Evolutionary conservation across 2,888 invertebrate genomes (phyloP), one percentile per base, ranked within the genome.

Genomic region (Diarsia brunnea): DNA sequence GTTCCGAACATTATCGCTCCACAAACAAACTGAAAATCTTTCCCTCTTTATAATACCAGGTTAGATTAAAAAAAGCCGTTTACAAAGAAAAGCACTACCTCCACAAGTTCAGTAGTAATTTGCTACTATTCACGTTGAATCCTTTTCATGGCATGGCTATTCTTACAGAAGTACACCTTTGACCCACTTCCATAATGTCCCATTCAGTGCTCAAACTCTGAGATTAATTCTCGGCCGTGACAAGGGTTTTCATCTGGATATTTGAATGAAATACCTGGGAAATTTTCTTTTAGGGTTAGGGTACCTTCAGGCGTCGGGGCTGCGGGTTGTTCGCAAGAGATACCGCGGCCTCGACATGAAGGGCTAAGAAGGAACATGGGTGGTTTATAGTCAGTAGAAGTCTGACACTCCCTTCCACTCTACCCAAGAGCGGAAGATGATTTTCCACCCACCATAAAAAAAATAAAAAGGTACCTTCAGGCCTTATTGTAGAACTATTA

Each of bases 171-270:
- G 79, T 81, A 85, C 76, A 88, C 81, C 84, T 87, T 87, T 89
- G 89, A 89, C 88, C 88, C 78, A 85, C 70, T 86, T 82, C 80
- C 88, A 88, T 87, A 89, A 89, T 84, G 79, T 78, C 75, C 78
- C 65, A 84, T 87, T 87, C 86, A 83, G 69, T 81, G 76, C 75
- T 81, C 82, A 81, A 84, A 76, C 76, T 81, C 75, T 65, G 74
- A 86, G 83, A 88, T 86, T 87, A 89, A 88, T 89, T 84, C 75
- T 79, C 70, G 69, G 53, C 78, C 74, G 78, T 87, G 88, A 89
- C 84, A 80, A 87, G 88, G 88, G 88, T 87, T 89, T 88, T 89
- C 83, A 82, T 86, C 77, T 67, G 78, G 72, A 82, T 81, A 84
- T 81, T 86, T 80, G 70, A 82, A 83, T 81, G 70, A 69, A 69